A percentile compares a stretch with the other conserved stretches of the same genome.
Evolutionary conservation across 1,140 invertebrate species (phyloP).

Genomic region (Cotesia vestalis): DNA sequence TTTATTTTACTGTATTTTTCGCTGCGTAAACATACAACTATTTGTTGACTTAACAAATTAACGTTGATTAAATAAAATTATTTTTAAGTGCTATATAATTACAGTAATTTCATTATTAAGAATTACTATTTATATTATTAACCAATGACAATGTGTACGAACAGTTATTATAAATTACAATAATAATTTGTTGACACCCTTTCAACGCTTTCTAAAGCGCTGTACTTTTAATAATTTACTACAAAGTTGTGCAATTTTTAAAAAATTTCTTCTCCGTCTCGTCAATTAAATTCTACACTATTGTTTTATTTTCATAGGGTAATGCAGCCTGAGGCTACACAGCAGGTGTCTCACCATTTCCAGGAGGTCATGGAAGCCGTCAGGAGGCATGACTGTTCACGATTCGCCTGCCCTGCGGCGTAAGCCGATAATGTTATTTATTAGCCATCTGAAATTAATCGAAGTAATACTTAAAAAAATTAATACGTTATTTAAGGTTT

Average conservation of each 20-base stretch:
- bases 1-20: no score
- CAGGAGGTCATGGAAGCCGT: slow-evolving; percentile 72
- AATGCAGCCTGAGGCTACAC: slow-evolving; percentile 63
- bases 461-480: no score
- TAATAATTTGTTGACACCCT: slow-evolving; percentile 27
- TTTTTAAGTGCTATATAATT: no score
- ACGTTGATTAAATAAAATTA: no score
- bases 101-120: no score
- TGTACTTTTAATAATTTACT: neutral
- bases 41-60: no score
- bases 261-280: no score
- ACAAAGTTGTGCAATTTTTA: no score
- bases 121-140: neutral
- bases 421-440: slow-evolving; percentile 49
- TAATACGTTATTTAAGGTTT: neutral
- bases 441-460: slow-evolving; percentile 21
- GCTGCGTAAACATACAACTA: no score
- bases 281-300: neutral
- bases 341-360: slow-evolving; percentile 67
- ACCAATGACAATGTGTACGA: neutral
- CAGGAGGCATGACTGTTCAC: slow-evolving; percentile 67
- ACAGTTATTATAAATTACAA: slow-evolving; percentile 17
- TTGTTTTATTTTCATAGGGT: slow-evolving; percentile 60
- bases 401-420: slow-evolving; percentile 65
- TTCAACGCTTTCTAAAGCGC: slow-evolving; percentile 39